These are phyloP conservation scores for Cerceris ruficornis DNA, from an alignment of 2,888 invertebrate species.

Conservation along the genomic window DNA sequence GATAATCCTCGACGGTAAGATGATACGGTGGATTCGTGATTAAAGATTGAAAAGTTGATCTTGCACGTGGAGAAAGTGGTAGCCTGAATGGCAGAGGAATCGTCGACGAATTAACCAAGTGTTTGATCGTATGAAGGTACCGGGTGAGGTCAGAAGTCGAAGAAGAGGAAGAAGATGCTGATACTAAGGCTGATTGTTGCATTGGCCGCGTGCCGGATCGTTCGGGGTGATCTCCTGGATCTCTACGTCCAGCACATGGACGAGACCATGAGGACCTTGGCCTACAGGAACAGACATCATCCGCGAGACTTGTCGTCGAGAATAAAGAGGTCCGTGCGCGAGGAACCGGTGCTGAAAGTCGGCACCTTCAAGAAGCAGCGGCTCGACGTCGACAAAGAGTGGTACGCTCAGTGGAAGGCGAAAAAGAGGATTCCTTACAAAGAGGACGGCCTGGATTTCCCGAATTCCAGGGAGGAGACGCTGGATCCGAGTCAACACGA, in stretches of 20 bases:
- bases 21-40: neutral
- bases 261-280: slow-evolving; percentile 75
- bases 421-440: slow-evolving; percentile 52
- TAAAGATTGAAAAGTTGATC: neutral
- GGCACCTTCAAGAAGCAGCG: slow-evolving; percentile 73
- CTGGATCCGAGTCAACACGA: slow-evolving; percentile 64
- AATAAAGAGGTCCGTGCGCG: slow-evolving; percentile 63
- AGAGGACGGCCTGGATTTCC: slow-evolving; percentile 71
- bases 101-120: slow-evolving; percentile 2
- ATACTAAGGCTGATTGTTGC: slow-evolving; percentile 64
- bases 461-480: slow-evolving; percentile 69
- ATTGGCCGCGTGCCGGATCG: slow-evolving; percentile 63
- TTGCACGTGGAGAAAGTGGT: neutral
- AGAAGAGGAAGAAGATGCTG: slow-evolving; percentile 68
- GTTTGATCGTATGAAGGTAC: slow-evolving; percentile 53
- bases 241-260: slow-evolving; percentile 81
- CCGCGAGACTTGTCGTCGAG: slow-evolving; percentile 62
- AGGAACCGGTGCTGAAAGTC: slow-evolving; percentile 57
- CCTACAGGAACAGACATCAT: slow-evolving; percentile 65
- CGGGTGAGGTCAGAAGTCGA: slow-evolving; percentile 33
- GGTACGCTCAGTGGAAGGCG: slow-evolving; percentile 56
- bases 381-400: slow-evolving; percentile 73
- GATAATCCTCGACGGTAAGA: neutral
- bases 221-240: slow-evolving; percentile 75
- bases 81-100: slow-evolving; percentile 9